Conservation (phyloP, 2,888 invertebrate genomes). For the Scaptomyza parva region DNA sequence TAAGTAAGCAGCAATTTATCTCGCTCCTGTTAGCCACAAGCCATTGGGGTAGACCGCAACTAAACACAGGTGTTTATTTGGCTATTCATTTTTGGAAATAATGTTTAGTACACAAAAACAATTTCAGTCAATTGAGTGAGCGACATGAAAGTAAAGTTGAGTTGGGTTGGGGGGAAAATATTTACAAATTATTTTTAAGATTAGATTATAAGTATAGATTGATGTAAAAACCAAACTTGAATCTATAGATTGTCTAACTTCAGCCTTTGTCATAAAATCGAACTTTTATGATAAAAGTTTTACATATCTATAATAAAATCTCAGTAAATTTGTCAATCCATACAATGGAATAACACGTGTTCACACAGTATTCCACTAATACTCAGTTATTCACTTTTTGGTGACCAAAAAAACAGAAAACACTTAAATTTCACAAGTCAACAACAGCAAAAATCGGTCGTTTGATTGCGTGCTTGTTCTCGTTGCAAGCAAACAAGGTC, state of each 20-base stretch:
- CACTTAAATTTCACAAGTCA: constrained; percentile 10
- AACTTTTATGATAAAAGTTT: neutral
- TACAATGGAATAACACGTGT: neutral
- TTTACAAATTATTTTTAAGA: neutral
- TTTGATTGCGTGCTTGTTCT: constrained; percentile 49
- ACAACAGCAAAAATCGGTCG: constrained; percentile 23
- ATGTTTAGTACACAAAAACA: constrained; percentile 14
- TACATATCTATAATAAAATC: constrained; percentile 1
- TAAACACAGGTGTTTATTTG: constrained; percentile 4
- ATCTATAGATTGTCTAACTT: neutral
- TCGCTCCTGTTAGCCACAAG: neutral
- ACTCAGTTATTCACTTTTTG: constrained; percentile 12
- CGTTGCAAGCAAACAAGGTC: constrained; percentile 30
- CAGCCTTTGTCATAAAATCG: neutral
- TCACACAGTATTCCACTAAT: constrained; percentile 1
- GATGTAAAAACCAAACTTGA: neutral
- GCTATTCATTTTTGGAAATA: constrained; percentile 17
- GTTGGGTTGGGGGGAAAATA: neutral
- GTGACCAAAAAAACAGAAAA: constrained; percentile 8
- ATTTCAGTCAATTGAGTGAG: constrained; percentile 17
- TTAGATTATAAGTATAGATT: no score
- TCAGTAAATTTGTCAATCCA: constrained; percentile 9
- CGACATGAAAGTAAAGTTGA: neutral
- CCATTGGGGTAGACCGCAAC: neutral
- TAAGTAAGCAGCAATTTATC: neutral